phyloP scores from a whole-genome alignment of 2,888 invertebrate species.

The Unio delphinus region DNA sequence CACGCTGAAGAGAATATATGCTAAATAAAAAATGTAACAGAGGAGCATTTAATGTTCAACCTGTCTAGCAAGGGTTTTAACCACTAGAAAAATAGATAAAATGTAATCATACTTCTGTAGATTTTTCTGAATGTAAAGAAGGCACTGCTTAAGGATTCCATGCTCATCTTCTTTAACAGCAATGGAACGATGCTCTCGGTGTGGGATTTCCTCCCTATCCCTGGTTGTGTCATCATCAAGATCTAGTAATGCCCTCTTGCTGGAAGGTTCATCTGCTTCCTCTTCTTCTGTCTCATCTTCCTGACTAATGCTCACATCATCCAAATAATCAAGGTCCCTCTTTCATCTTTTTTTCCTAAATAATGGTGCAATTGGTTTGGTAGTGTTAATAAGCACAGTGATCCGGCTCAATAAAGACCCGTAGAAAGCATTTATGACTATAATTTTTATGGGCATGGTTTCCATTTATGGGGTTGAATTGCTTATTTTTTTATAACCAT shows the following conservation, averaged over 20 bases:
- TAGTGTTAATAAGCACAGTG: too few relatives aligned
- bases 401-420: too few relatives aligned
- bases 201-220: conserved; percentile 21
- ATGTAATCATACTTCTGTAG: conserved; percentile 79
- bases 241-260: conserved; percentile 26
- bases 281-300: too few relatives aligned
- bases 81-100: not conserved
- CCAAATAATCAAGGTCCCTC: too few relatives aligned
- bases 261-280: conserved; percentile 10
- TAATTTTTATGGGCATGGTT: too few relatives aligned
- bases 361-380: too few relatives aligned
- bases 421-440: too few relatives aligned
- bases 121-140: conserved; percentile 82
- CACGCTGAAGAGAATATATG: too few relatives aligned
- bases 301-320: too few relatives aligned
- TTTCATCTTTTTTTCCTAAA: too few relatives aligned
- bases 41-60: not conserved
- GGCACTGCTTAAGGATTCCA: conserved; percentile 59
- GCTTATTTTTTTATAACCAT: too few relatives aligned
- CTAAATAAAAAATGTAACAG: not conserved
- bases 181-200: conserved; percentile 19
- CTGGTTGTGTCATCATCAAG: conserved; percentile 32
- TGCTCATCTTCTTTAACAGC: conserved; percentile 42
- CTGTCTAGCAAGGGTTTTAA: not conserved
- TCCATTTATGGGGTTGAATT: too few relatives aligned